These are phyloP conservation scores for Dasyprocta punctata DNA, from an alignment of 2,113 vertebrate genomes.

Conservation along the genomic window DNA sequence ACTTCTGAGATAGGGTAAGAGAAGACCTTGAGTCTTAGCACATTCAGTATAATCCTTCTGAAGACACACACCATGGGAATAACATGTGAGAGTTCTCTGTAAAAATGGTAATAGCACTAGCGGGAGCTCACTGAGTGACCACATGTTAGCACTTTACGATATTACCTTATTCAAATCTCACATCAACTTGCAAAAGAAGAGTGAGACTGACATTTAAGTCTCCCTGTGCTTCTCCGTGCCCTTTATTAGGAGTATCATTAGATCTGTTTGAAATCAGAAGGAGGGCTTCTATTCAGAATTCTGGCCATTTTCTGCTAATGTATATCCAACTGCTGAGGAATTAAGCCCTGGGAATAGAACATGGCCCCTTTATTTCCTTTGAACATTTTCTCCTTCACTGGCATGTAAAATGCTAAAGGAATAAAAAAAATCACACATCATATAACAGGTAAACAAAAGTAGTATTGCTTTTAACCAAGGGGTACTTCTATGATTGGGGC, in stretches of 20 bases:
- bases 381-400: neutral
- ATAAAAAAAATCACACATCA: neutral
- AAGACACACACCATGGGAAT: neutral
- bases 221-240: neutral
- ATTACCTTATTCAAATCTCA: neutral
- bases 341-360: neutral
- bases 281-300: neutral
- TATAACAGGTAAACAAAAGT: neutral
- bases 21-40: neutral
- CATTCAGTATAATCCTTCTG: neutral
- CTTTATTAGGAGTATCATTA: neutral
- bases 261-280: neutral
- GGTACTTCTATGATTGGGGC: neutral
- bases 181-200: neutral
- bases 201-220: neutral
- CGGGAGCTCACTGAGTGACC: neutral
- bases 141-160: neutral
- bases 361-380: neutral
- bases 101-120: neutral
- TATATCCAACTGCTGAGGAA: neutral
- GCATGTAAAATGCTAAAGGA: neutral
- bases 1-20: neutral
- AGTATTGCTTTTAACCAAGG: neutral
- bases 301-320: neutral
- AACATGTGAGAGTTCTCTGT: neutral